Conservation (phyloP, 2,113 vertebrate genomes). For the Semnornis frantzii region DNA sequence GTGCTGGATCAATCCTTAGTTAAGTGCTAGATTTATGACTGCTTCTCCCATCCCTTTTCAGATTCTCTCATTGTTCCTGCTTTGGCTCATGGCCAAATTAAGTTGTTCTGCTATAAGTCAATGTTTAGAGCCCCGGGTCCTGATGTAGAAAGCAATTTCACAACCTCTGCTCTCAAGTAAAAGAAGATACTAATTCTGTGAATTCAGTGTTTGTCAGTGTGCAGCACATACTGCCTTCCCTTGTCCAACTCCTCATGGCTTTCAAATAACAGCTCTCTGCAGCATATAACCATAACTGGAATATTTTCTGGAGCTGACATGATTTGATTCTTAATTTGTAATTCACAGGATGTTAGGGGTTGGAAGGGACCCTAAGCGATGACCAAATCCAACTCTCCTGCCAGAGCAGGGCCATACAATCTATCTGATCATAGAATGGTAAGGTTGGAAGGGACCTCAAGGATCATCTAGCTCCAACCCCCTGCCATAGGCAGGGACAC, state of each 20-base stretch:
- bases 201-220: background rate
- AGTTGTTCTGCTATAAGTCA: slow-evolving; percentile 22
- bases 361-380: too few relatives aligned
- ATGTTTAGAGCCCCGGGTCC: slow-evolving; percentile 14
- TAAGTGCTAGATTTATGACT: slow-evolving; percentile 44
- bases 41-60: background rate
- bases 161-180: slow-evolving; percentile 25
- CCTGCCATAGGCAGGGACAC: too few relatives aligned
- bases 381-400: too few relatives aligned
- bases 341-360: background rate
- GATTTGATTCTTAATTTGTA: background rate
- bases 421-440: too few relatives aligned
- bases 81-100: slow-evolving; percentile 13
- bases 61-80: slow-evolving; percentile 8
- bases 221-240: background rate
- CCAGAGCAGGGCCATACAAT: too few relatives aligned
- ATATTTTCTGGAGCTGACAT: background rate
- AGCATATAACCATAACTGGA: background rate
- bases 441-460: too few relatives aligned
- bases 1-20: slow-evolving; percentile 19
- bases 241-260: background rate
- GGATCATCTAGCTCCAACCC: too few relatives aligned
- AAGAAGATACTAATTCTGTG: slow-evolving; percentile 16
- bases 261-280: background rate
- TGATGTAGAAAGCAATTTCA: background rate